A percentile compares a stretch with the other conserved stretches of the same genome.
Conservation (phyloP, 2,797 vertebrate species). For the Nasua narica region DNA sequence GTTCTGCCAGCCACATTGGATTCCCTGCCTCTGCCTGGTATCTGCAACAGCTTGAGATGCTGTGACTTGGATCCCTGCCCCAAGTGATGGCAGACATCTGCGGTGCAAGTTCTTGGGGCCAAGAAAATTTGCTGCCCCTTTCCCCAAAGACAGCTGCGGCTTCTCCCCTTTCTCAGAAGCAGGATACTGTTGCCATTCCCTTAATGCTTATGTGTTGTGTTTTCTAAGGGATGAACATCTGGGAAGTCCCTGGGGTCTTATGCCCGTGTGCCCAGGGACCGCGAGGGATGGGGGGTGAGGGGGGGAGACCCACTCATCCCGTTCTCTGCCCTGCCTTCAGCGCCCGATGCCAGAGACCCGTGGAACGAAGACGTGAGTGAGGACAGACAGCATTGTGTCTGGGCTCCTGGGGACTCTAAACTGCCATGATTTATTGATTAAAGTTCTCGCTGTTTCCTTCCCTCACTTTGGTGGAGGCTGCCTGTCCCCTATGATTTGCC, state of each 20-base stretch:
- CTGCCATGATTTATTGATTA: neutral
- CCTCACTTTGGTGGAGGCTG: neutral
- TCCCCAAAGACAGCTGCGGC: neutral
- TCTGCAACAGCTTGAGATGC: neutral
- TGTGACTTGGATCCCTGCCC: neutral
- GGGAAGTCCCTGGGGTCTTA: neutral
- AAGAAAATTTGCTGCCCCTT: neutral
- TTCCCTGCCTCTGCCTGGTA: neutral
- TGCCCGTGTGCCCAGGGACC: neutral
- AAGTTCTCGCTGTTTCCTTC: neutral
- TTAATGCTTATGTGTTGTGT: neutral
- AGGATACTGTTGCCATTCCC: neutral
- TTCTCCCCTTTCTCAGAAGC: neutral
- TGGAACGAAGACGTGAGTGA: neutral
- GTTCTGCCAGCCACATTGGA: no score
- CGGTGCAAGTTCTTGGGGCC: neutral
- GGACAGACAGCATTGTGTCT: neutral
- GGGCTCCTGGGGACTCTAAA: neutral
- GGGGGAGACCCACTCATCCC: neutral
- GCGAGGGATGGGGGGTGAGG: fast-evolving
- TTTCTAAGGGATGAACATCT: neutral
- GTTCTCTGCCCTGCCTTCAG: neutral
- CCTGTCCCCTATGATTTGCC: neutral
- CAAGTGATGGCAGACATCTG: neutral
- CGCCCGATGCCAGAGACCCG: neutral